Base-by-base conservation (phyloP, 2,888 invertebrate genomes). In the Campoletis raptor region DNA sequence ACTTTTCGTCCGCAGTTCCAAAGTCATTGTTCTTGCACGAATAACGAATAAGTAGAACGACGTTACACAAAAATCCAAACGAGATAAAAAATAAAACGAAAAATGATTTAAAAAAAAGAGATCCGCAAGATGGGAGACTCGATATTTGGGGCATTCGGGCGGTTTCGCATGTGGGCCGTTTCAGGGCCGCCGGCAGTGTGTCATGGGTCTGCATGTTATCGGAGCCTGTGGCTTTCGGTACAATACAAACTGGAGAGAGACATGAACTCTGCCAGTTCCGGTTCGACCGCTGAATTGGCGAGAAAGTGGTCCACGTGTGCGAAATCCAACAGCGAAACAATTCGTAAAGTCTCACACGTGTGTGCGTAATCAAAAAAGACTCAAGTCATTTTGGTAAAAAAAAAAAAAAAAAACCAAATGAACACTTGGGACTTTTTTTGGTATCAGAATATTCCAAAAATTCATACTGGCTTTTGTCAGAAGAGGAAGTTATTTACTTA, bases 111-210 rank as follows among this genome's bases (percentile, higher is more conserved):
- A 30, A 70, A 15, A 18, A 24, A 24, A 21, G 45, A 45, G 15
- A 18, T 74, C 40, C 64, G 76, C 81, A 66, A 86, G 77, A 80
- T 57, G 84, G 42, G 66, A 76, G 78, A 69, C 57, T 72, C 9
- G 52, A 84, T 87, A 89, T 89, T 89, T 86, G 88, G 89, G 89
- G 73, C 89, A 83, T 83, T 83, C 81, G 73, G 79, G 64, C 54
- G 79, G 36, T 66, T 81, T 83, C 77, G 85, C 90, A 93, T 91
- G 90, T 92, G 91, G 92, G 92, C 88, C 93, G 89, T 81, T 86
- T 88, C 90, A 89, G 89, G 89, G 91, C 93, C 92, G 88, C 90
- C 81, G 91, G 92, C 91, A 92, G 91, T 93, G 89, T 93, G 93
- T 93, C 93, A 92, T 89, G 86, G 90, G 90, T 87, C 66, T 81